Percentiles rank a stretch among this genome's conserved stretches.
Evolutionary conservation across 2,797 vertebrate species (phyloP).

Genomic region (Sebastes steindachneri): DNA sequence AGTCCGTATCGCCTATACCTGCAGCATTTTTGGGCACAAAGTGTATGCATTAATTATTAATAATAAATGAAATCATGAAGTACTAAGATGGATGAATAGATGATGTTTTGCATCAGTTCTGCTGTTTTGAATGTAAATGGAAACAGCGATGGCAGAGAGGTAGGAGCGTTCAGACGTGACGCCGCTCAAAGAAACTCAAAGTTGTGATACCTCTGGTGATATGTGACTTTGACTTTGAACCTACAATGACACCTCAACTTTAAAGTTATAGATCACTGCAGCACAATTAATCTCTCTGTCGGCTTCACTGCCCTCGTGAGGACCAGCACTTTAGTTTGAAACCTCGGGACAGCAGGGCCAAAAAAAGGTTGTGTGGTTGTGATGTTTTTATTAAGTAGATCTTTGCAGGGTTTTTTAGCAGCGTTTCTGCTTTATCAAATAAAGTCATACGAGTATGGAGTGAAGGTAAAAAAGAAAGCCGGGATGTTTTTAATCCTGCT

Average conservation of each 20-base stretch:
- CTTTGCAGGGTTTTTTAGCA: background rate
- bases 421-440: background rate
- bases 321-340: background rate
- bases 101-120: background rate
- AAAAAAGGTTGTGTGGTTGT: too few relatives aligned
- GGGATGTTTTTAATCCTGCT: slow-evolving; percentile 5
- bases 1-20: too few relatives aligned
- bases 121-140: background rate
- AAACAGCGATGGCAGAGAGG: background rate
- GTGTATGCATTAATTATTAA: too few relatives aligned
- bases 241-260: background rate
- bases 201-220: background rate
- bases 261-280: background rate
- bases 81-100: background rate
- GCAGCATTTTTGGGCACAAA: too few relatives aligned
- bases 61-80: too few relatives aligned
- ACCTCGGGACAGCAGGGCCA: background rate
- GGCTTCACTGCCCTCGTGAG: background rate
- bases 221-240: slow-evolving; percentile 22
- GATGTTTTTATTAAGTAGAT: too few relatives aligned
- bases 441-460: background rate
- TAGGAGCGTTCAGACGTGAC: background rate
- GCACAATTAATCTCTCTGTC: slow-evolving; percentile 1
- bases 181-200: background rate
- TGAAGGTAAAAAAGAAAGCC: background rate